These are phyloP conservation scores for Ostrea denselamellosa DNA, from an alignment of 1,140 invertebrate genomes.

Conservation along the genomic window DNA sequence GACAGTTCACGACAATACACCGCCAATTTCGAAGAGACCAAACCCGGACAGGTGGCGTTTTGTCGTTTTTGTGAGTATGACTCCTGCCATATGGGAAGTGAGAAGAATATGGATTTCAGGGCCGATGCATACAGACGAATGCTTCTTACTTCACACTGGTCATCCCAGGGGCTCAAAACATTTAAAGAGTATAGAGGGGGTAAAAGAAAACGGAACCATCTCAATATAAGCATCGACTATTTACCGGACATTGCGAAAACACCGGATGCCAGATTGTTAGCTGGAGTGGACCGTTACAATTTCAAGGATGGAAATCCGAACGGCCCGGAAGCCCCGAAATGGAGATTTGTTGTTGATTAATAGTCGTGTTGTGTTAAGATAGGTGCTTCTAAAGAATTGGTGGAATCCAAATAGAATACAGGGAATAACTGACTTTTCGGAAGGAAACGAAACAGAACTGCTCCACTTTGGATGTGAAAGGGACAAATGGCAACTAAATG, in stretches of 20 bases:
- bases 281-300: slow-evolving; percentile 58
- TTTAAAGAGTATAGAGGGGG: slow-evolving; percentile 55
- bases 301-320: slow-evolving; percentile 62
- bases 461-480: too few species aligned
- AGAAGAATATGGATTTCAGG: slow-evolving; percentile 60
- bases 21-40: slow-evolving; percentile 56
- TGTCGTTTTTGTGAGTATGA: slow-evolving; percentile 72
- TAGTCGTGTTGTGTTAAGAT: background rate
- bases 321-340: slow-evolving; percentile 53
- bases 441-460: too few species aligned
- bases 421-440: too few species aligned
- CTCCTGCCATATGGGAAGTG: slow-evolving; percentile 66
- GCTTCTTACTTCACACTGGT: slow-evolving; percentile 69
- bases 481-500: too few species aligned
- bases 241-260: slow-evolving; percentile 57
- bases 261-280: slow-evolving; percentile 56
- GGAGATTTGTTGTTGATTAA: slow-evolving; percentile 29
- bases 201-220: slow-evolving; percentile 37
- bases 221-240: slow-evolving; percentile 44
- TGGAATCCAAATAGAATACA: too few species aligned
- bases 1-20: slow-evolving; percentile 65
- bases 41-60: slow-evolving; percentile 69
- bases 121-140: slow-evolving; percentile 62
- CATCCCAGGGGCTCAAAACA: slow-evolving; percentile 61
- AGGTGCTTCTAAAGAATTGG: too few species aligned